phyloP scores from a whole-genome alignment of 1,140 invertebrate genomes.

The Acromyrmex heyeri region DNA sequence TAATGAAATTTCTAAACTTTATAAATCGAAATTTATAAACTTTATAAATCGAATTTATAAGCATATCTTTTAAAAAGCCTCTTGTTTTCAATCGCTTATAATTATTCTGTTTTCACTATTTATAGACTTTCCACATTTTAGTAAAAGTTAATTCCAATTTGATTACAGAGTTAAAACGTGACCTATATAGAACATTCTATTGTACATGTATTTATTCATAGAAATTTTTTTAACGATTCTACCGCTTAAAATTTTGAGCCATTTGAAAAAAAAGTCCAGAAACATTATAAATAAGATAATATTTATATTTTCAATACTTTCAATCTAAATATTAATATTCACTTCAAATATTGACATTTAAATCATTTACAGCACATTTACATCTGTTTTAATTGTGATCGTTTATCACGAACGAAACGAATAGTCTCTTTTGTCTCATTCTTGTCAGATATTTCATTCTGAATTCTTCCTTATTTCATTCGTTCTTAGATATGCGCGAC shows the following conservation, averaged over 20 bases:
- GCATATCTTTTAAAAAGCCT: background rate
- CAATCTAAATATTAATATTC: background rate
- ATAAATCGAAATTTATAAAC: no score
- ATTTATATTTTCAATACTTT: no score
- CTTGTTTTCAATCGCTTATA: background rate
- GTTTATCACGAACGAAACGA: background rate
- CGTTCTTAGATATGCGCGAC: slow-evolving; percentile 16
- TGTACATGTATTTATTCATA: background rate
- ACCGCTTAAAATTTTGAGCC: background rate
- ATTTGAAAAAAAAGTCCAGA: background rate
- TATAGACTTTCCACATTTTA: background rate
- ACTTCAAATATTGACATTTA: background rate
- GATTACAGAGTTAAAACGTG: background rate
- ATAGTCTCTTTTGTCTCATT: background rate
- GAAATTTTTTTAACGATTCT: background rate
- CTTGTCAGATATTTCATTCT: background rate
- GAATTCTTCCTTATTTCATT: slow-evolving; percentile 20
- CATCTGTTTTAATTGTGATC: background rate
- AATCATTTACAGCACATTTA: background rate
- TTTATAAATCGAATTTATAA: background rate
- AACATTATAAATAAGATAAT: background rate
- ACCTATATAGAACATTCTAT: background rate
- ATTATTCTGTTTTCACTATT: background rate
- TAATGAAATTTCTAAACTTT: background rate
- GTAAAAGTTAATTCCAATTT: slow-evolving; percentile 7